A percentile compares a stretch with the other conserved stretches of the same genome.
These are phyloP conservation scores for Oncorhynchus gorbuscha DNA, from an alignment of 2,113 vertebrate genomes.

Conservation along the genomic window DNA sequence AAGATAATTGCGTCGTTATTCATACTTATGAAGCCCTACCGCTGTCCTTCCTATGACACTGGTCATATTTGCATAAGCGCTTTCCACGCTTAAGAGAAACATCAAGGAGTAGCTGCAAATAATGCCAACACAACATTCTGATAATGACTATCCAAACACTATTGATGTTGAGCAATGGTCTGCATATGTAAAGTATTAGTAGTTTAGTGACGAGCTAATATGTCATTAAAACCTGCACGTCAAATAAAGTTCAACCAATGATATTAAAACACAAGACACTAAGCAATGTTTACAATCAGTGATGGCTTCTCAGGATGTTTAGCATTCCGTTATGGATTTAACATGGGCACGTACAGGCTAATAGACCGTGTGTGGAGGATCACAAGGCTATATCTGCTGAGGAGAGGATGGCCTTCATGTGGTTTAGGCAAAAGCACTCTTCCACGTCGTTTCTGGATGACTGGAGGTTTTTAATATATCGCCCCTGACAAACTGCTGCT, in stretches of 20 bases:
- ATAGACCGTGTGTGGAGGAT: not conserved
- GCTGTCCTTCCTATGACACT: slow-evolving; percentile 1
- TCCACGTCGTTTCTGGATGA: not conserved
- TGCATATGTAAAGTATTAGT: too few species aligned
- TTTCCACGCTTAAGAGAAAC: not conserved
- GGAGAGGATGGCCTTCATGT: not conserved
- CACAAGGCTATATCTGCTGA: not conserved
- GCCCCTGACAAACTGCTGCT: not conserved
- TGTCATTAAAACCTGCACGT: too few species aligned
- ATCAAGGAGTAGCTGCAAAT: not conserved
- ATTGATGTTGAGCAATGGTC: not conserved
- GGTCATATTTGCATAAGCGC: not conserved
- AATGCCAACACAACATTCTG: not conserved
- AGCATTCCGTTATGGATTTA: not conserved
- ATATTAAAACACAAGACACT: too few species aligned
- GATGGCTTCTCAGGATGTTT: not conserved
- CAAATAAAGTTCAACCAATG: too few species aligned
- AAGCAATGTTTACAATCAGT: too few species aligned
- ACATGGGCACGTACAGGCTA: not conserved
- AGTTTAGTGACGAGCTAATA: too few species aligned
- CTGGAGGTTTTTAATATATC: slow-evolving; percentile 2
- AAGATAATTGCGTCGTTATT: slow-evolving; percentile 20
- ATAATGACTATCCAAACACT: not conserved
- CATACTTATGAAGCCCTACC: not conserved
- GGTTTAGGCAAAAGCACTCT: not conserved